Evolutionary conservation across 2,888 invertebrate genomes (phyloP).

Genomic region (Tuta absoluta): DNA sequence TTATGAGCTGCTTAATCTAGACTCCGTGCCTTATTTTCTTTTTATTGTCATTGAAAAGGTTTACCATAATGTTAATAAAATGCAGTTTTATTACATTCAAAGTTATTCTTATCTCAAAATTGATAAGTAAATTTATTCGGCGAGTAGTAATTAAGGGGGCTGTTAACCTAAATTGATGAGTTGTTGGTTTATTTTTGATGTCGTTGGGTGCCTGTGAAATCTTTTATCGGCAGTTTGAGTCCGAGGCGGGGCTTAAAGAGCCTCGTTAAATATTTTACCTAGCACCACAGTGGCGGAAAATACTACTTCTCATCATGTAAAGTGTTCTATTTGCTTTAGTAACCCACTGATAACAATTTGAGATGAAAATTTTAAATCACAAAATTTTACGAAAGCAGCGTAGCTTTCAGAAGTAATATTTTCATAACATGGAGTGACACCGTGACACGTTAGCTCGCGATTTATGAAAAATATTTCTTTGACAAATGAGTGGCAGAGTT

Average conservation of each 20-base stretch:
- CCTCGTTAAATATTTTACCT: constrained; percentile 53
- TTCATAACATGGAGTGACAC: background rate
- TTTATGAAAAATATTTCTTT: constrained; percentile 27
- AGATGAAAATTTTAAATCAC: background rate
- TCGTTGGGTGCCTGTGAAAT: constrained; percentile 58
- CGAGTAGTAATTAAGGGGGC: constrained; percentile 36
- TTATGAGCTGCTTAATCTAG: constrained; percentile 38
- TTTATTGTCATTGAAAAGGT: constrained; percentile 15
- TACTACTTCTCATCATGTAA: constrained; percentile 40
- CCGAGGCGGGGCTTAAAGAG: constrained; percentile 39
- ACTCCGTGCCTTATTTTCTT: constrained; percentile 28
- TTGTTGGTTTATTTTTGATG: constrained; percentile 55
- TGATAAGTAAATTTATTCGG: constrained; percentile 29
- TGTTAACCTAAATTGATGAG: constrained; percentile 51
- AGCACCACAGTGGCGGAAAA: constrained; percentile 44
- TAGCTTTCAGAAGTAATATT: background rate
- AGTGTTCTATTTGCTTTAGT: constrained; percentile 9
- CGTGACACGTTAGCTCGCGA: too few species aligned
- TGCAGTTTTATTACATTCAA: constrained; percentile 8
- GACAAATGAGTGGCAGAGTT: constrained; percentile 20
- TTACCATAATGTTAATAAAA: constrained; percentile 12
- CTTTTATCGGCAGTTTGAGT: constrained; percentile 58
- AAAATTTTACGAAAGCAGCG: background rate
- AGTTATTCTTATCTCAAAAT: constrained; percentile 10
- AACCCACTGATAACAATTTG: background rate